These are phyloP conservation scores for Nymphalis c-album DNA, from an alignment of 2,888 invertebrate species.

Conservation along the genomic window DNA sequence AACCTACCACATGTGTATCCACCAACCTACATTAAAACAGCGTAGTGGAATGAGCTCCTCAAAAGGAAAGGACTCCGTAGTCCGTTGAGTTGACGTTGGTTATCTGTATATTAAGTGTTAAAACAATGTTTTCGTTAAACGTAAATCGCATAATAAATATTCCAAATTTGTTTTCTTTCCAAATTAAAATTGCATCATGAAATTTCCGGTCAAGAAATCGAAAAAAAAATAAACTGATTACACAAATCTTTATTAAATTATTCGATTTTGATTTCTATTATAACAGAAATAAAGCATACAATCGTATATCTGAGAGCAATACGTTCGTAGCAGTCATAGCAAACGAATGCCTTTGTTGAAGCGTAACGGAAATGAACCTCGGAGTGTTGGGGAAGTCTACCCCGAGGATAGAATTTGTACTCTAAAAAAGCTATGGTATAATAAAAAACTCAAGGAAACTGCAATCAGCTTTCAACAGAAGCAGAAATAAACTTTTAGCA, in stretches of 20 bases:
- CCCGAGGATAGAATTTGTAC: slow-evolving; percentile 22
- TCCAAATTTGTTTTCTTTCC: slow-evolving; percentile 6
- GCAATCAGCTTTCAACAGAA: slow-evolving; percentile 21
- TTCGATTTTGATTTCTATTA: slow-evolving; percentile 8
- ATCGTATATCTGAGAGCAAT: slow-evolving; percentile 14
- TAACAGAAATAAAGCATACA: slow-evolving; percentile 13
- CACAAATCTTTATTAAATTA: slow-evolving; percentile 1
- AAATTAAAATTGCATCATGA: slow-evolving; percentile 26
- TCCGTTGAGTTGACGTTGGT: too few relatives aligned
- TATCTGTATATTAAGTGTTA: too few relatives aligned
- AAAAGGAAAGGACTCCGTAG: too few relatives aligned
- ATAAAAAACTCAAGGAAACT: slow-evolving; percentile 22
- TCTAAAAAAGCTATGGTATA: slow-evolving; percentile 16
- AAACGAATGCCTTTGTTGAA: slow-evolving; percentile 32
- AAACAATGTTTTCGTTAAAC: too few relatives aligned
- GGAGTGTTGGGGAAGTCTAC: slow-evolving; percentile 26
- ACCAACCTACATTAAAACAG: too few relatives aligned
- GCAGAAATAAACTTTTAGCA: slow-evolving; percentile 13
- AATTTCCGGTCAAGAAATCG: slow-evolving; percentile 26
- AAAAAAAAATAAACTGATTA: slow-evolving; percentile 25
- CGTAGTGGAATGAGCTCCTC: too few relatives aligned
- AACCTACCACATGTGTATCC: too few relatives aligned
- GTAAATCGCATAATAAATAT: too few relatives aligned
- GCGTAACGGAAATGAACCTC: slow-evolving; percentile 33
- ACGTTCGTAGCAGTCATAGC: slow-evolving; percentile 28